These are phyloP conservation scores for Poecilia gillii DNA, from an alignment of 2,797 vertebrate genomes.

Conservation along the genomic window DNA sequence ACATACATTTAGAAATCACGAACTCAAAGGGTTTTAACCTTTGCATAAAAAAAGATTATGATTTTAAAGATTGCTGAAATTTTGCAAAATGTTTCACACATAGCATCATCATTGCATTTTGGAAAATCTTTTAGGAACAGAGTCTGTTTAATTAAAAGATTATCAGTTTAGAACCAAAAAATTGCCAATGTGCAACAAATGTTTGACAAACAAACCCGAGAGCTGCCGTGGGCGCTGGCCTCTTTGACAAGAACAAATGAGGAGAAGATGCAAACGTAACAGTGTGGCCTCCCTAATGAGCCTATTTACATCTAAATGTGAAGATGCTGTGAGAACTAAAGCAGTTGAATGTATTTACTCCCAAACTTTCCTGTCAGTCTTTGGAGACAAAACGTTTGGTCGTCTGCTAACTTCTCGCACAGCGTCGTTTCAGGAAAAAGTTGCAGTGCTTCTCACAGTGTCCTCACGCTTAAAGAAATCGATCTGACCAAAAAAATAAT, in stretches of 20 bases:
- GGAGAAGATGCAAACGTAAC: constrained; percentile 61
- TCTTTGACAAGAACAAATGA: constrained; percentile 57
- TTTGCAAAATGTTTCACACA: neutral
- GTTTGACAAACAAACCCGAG: neutral
- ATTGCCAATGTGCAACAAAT: neutral
- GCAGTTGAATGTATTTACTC: constrained; percentile 27
- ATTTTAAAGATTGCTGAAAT: neutral
- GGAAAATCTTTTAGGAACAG: neutral
- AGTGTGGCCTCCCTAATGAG: constrained; percentile 53
- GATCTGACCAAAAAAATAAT: constrained; percentile 40
- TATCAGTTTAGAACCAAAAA: neutral
- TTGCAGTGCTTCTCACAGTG: constrained; percentile 22
- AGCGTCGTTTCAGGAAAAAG: neutral
- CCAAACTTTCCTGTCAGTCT: neutral
- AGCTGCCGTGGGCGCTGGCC: neutral
- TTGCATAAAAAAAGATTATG: neutral
- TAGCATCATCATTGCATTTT: neutral
- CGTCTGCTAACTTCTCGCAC: constrained; percentile 7
- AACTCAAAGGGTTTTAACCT: neutral
- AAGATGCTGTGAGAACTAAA: constrained; percentile 63
- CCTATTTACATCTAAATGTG: constrained; percentile 71
- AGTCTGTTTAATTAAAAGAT: neutral
- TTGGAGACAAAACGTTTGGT: constrained; percentile 14
- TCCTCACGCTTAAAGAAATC: constrained; percentile 25
- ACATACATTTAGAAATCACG: too few species aligned